Evolutionary conservation across 2,888 invertebrate genomes (phyloP).

Genomic region (Heliconius cydno): DNA sequence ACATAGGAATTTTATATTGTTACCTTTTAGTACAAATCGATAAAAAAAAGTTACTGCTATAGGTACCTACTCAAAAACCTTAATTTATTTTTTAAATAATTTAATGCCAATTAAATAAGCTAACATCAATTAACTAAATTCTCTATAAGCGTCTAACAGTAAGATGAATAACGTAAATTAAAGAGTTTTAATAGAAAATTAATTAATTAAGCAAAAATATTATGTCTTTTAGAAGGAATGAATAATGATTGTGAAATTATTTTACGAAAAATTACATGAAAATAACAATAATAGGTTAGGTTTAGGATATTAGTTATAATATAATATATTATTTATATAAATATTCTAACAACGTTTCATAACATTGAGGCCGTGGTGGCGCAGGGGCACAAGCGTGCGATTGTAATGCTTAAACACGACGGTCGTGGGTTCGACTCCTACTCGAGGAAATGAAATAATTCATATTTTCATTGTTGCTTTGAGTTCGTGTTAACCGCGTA

Average conservation of each 20-base stretch:
- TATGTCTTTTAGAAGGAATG: conserved; percentile 31
- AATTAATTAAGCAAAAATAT: background rate
- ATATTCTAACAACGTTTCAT: too few species aligned
- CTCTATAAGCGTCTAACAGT: background rate
- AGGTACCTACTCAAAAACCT: background rate
- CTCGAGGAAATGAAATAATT: too few species aligned
- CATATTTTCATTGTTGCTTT: too few species aligned
- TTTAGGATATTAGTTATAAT: too few species aligned
- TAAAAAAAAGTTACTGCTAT: background rate
- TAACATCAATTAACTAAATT: background rate
- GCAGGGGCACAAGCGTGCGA: too few species aligned
- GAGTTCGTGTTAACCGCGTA: too few species aligned
- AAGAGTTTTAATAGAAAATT: background rate
- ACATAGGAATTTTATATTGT: too few species aligned
- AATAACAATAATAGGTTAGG: too few species aligned
- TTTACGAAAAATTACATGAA: background rate
- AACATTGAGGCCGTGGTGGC: too few species aligned
- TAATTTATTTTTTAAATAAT: background rate
- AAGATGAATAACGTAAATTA: background rate
- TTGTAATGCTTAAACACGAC: too few species aligned
- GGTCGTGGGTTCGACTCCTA: too few species aligned
- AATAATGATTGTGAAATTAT: background rate
- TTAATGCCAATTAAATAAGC: background rate
- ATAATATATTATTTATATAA: too few species aligned
- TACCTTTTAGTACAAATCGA: background rate